These are phyloP conservation scores for Prenolepis imparis DNA, from an alignment of 2,888 invertebrate genomes.

Conservation along the genomic window DNA sequence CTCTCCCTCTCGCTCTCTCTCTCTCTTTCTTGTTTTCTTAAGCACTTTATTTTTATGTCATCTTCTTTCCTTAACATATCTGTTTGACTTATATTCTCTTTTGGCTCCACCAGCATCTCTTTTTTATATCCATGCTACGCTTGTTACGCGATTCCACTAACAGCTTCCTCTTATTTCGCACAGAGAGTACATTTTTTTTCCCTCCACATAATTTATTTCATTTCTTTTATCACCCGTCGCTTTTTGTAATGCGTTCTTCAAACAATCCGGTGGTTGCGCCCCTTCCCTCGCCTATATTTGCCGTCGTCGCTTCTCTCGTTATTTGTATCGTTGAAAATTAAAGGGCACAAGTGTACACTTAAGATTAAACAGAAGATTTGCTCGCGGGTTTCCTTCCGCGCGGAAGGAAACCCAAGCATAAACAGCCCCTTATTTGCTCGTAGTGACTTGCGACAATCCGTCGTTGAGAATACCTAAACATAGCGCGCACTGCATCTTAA, in stretches of 20 bases:
- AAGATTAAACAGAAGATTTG: constrained; percentile 53
- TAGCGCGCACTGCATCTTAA: constrained; percentile 27
- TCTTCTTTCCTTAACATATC: constrained; percentile 43
- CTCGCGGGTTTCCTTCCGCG: constrained; percentile 35
- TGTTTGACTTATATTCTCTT: constrained; percentile 47
- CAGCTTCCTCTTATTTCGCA: constrained; percentile 20
- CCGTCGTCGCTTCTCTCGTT: constrained; percentile 24
- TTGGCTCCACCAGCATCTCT: constrained; percentile 25
- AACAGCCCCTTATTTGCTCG: constrained; percentile 47
- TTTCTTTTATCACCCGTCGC: background rate
- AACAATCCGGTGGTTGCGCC: constrained; percentile 17
- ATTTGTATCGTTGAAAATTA: constrained; percentile 48
- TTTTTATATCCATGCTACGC: constrained; percentile 4
- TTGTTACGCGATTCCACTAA: constrained; percentile 34
- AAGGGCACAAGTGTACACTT: constrained; percentile 39
- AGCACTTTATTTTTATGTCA: constrained; percentile 55
- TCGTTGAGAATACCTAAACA: constrained; percentile 45
- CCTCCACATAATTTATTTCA: constrained; percentile 32
- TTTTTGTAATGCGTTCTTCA: constrained; percentile 31
- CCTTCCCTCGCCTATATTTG: background rate
- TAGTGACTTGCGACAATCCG: constrained; percentile 44
- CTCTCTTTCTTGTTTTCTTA: constrained; percentile 15
- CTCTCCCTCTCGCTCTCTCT: constrained; percentile 1
- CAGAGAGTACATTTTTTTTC: constrained; percentile 17
- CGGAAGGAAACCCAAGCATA: constrained; percentile 41